Conservation (phyloP, 2,888 invertebrate genomes). For the Troides oblongomaculatus region DNA sequence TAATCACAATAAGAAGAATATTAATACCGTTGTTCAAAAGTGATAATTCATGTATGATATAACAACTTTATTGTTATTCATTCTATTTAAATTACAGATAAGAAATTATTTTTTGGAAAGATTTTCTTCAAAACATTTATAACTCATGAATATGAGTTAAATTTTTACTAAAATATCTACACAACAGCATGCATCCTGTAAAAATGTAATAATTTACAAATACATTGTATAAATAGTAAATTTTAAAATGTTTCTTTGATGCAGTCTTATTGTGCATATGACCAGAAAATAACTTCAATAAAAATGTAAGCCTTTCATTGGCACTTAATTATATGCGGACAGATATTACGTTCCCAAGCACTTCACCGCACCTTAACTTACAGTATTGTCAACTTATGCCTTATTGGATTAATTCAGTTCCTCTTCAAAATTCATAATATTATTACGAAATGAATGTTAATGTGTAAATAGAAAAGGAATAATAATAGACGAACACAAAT, state of each 20-base stretch:
- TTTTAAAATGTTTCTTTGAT: constrained; percentile 8
- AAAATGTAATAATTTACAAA: not conserved
- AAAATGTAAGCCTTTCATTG: constrained; percentile 26
- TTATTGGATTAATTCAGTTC: constrained; percentile 13
- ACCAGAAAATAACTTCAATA: constrained; percentile 12
- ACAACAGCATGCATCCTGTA: too few species aligned
- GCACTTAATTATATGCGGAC: constrained; percentile 25
- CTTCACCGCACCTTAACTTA: constrained; percentile 1
- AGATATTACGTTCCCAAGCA: constrained; percentile 8
- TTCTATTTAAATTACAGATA: not conserved
- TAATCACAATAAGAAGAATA: constrained; percentile 1
- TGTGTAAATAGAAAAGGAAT: constrained; percentile 6
- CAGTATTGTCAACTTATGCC: constrained; percentile 22
- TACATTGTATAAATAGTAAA: constrained; percentile 13
- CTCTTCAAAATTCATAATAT: constrained; percentile 20
- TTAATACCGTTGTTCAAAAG: not conserved
- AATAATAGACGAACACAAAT: constrained; percentile 11
- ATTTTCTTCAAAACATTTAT: not conserved
- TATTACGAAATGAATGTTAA: not conserved
- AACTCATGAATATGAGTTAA: not conserved
- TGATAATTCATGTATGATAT: not conserved
- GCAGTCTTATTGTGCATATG: constrained; percentile 25
- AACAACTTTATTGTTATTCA: not conserved
- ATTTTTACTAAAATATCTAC: not conserved
- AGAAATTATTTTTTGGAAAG: not conserved